Conservation (phyloP, 2,113 vertebrate species). For the Lathamus discolor region DNA sequence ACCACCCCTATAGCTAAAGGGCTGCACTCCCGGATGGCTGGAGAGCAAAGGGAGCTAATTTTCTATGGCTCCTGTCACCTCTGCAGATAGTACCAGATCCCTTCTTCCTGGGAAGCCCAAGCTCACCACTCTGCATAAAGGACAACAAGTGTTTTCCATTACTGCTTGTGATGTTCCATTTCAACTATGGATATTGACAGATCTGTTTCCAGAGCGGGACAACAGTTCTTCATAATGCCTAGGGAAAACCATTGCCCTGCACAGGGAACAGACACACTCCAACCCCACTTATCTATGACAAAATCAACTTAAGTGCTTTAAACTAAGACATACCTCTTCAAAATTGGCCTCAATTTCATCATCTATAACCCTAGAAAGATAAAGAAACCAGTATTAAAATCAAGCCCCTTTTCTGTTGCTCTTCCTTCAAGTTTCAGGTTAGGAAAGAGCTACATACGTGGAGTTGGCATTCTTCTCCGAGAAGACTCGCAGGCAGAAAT, state of each 20-base stretch:
- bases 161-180: background rate
- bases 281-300: background rate
- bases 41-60: background rate
- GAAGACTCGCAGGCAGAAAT: conserved; percentile 93
- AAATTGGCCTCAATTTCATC: conserved; percentile 76
- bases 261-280: background rate
- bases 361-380: conserved; percentile 73
- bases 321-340: conserved; percentile 72
- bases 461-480: conserved; percentile 88
- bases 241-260: background rate
- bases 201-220: background rate
- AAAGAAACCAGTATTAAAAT: conserved; percentile 16
- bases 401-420: background rate
- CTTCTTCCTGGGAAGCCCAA: background rate
- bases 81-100: background rate
- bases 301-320: background rate
- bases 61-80: background rate
- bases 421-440: background rate
- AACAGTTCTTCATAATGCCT: background rate
- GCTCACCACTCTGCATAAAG: background rate
- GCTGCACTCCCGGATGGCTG: background rate
- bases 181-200: background rate
- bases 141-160: background rate
- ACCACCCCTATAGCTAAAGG: background rate
- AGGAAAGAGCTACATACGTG: conserved; percentile 65